A percentile compares a stretch with the other conserved stretches of the same genome.
Evolutionary conservation across 92 coral and sea anemone species (phyloP).

Genomic region (Hydrozoanthus gracilis): DNA sequence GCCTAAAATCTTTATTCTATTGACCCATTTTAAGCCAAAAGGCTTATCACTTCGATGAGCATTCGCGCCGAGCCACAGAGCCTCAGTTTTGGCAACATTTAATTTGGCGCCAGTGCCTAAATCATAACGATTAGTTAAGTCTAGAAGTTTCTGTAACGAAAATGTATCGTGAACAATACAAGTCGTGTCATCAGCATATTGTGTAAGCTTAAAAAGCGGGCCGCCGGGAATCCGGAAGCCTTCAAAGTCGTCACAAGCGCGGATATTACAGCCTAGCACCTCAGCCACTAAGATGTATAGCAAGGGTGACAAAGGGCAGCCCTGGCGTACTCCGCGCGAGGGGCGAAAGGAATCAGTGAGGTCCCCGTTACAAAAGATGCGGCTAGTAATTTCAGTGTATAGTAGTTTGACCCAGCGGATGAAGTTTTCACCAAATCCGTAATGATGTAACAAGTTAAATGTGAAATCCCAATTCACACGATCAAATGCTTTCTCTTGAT

Average conservation of each 20-base stretch:
- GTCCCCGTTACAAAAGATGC: neutral
- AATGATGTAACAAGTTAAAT: neutral
- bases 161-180: neutral
- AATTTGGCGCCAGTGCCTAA: conserved; percentile 35
- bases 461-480: conserved; percentile 10
- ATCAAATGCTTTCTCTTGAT: neutral
- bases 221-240: conserved; percentile 41
- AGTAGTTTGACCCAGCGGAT: neutral
- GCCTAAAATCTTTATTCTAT: conserved; percentile 33
- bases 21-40: conserved; percentile 38
- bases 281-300: neutral
- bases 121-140: neutral
- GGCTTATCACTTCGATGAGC: neutral
- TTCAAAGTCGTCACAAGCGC: neutral
- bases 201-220: neutral
- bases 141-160: neutral
- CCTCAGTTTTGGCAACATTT: conserved; percentile 41
- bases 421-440: neutral
- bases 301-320: conserved; percentile 6
- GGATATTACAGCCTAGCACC: neutral
- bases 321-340: neutral
- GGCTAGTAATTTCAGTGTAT: neutral
- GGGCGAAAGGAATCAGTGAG: neutral
- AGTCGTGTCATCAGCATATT: conserved; percentile 54
- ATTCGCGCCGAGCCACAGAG: conserved; percentile 48